Percentiles rank a stretch among this genome's conserved stretches.
phyloP scores from a whole-genome alignment of 2,888 invertebrate genomes.

The Scaptomyza polygonia region DNA sequence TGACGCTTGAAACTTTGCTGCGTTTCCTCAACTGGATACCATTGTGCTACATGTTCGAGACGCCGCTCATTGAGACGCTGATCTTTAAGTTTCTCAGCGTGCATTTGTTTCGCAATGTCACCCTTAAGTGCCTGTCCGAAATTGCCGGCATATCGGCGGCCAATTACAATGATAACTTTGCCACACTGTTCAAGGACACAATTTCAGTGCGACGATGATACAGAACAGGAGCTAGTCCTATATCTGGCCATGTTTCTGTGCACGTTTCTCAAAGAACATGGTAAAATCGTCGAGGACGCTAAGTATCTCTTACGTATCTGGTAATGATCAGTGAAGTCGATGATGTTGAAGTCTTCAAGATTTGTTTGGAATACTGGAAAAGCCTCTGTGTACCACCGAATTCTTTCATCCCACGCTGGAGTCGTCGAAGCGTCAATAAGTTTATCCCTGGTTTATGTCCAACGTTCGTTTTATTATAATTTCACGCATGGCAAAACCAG shows the following conservation, averaged over 20 bases:
- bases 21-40: conserved; percentile 99
- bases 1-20: conserved; percentile 97
- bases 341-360: conserved; percentile 99
- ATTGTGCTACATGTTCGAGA: conserved; percentile 99
- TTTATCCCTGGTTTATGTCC: conserved; percentile 88
- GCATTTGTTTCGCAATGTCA: conserved; percentile 98
- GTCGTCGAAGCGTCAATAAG: conserved; percentile 79
- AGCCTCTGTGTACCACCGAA: conserved; percentile 93
- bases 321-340: conserved; percentile 98
- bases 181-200: conserved; percentile 94
- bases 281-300: conserved; percentile 93
- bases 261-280: conserved; percentile 98
- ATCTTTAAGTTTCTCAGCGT: conserved; percentile 98
- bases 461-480: conserved; percentile 99
- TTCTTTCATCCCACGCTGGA: conserved; percentile 86
- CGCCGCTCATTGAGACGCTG: conserved; percentile 96
- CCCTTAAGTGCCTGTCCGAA: conserved; percentile 98
- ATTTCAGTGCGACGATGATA: conserved; percentile 97
- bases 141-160: conserved; percentile 96
- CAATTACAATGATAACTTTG: conserved; percentile 97
- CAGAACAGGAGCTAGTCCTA: conserved; percentile 99
- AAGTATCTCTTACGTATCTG: conserved; percentile 92
- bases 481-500: conserved; percentile 99
- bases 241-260: conserved; percentile 98
- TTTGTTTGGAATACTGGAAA: conserved; percentile 99